Evolutionary conservation across 2,113 vertebrate genomes (phyloP), one percentile per base, ranked within the genome.

Genomic region (Oryzias javanicus): DNA sequence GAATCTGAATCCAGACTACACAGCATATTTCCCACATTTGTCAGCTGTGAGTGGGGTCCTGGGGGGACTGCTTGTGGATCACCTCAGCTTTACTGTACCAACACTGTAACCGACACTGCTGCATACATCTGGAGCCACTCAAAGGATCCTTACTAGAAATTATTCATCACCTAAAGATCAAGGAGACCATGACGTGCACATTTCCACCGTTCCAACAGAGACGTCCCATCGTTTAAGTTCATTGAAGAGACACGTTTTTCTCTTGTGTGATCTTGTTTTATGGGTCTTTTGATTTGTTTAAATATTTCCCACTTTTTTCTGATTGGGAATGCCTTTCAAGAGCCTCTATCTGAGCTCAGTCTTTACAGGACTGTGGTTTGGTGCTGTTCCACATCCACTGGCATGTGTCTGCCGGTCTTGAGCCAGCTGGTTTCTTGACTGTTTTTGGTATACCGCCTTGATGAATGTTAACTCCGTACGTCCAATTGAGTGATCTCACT

Each of bases 1-100:
- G 19, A 29, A 20, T 68, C 62, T 75, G 56, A 57, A 63, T 61
- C 40, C 65, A 78, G 78, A 76, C 83, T 61, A 78, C 57, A 65
- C 56, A 65, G 59, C 82, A 88, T 86, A 73, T 82, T 89, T 88
- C 88, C 88, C 86, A 87, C 75, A 88, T 86, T 83, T 76, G 81
- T 88, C 84, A 84, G 79, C 67, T 49, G 58, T 70, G 74, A 79
- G 70, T 49, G 40, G 69, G 35, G 54, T 67, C 57, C 70, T 41
- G 58, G 76, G 86, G 80, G 85, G 74, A 82, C 85, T 79, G 82
- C 81, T 87, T 80, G 84, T 80, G 52, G 72, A 75, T 47, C 18
- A 29, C 67, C 48, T 53, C 58, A 35, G 61, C 63, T 57, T 67
- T 58, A 67, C 64, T 64, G 24, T 78, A 70, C 57, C 67, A 55